These are phyloP conservation scores for Protobothrops mucrosquamatus DNA, from an alignment of 2,113 vertebrate species.

Conservation along the genomic window DNA sequence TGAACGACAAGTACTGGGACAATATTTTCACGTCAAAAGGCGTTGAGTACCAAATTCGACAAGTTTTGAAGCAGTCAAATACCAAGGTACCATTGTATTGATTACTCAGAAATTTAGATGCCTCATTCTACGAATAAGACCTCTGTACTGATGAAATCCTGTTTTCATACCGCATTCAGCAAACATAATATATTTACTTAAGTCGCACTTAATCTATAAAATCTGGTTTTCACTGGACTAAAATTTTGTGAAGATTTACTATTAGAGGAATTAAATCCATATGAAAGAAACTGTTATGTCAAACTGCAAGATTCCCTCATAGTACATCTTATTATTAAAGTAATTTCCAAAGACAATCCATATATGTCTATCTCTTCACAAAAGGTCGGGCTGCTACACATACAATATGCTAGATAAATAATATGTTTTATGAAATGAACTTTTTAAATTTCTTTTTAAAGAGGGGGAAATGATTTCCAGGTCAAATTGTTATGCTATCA, in stretches of 20 bases:
- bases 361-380: background rate
- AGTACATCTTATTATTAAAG: background rate
- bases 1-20: too few relatives aligned
- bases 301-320: background rate
- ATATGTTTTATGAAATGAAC: background rate
- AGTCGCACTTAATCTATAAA: background rate
- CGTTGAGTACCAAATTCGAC: background rate
- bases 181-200: background rate
- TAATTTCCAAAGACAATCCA: background rate
- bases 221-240: background rate
- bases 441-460: background rate
- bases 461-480: background rate
- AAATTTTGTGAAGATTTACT: background rate
- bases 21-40: background rate
- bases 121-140: background rate
- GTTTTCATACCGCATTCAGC: background rate
- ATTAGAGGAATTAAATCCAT: background rate
- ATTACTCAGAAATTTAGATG: background rate
- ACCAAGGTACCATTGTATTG: background rate
- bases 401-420: background rate
- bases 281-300: background rate
- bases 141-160: background rate
- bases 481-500: background rate
- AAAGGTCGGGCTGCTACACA: background rate
- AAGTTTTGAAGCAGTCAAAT: background rate